Evolutionary conservation across 35 echinoderm and acorn worm genomes (phyloP), one percentile per base, ranked within the genome.

Genomic region (Chiridota heheva): DNA sequence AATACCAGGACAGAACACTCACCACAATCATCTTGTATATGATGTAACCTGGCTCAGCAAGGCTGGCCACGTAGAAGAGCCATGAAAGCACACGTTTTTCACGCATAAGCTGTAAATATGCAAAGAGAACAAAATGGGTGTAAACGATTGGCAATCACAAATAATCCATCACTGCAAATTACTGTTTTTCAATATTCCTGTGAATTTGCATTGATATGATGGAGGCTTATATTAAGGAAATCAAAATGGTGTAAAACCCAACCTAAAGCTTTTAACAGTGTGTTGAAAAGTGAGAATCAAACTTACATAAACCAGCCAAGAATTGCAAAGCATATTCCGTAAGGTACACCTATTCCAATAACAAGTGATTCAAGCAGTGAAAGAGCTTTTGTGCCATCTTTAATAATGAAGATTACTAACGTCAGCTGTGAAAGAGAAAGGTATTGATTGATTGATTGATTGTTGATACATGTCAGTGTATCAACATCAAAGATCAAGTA

Each of bases 391-490:
- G 59, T 6, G 12, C 44, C 42, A 26, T 80, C 68, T 16, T 78
- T 80, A 62, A 92, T 30, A 5, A 92, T 46, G 16, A 92, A 55
- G 59, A 92, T 78, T 6, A 92, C 82, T 35, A 92, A 73, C 45
- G 75, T 86, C 31, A 92, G 55, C 90, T 92, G 39, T 36, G 34
- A 43, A 27, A 46, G 0, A 39, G 59, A 4, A 36, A 80, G 20
- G 63, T 22, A 66, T n/a, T n/a, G n/a, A n/a, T n/a, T n/a, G n/a
- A n/a, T n/a, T n/a, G n/a, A n/a, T n/a, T n/a, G n/a, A n/a, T n/a
- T n/a, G n/a, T n/a, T n/a, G n/a, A n/a, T n/a, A n/a, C n/a, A n/a
- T n/a, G n/a, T n/a, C n/a, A n/a, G n/a, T n/a, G n/a, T n/a, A n/a
- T n/a, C n/a, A n/a, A n/a, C n/a, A n/a, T n/a, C n/a, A n/a, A n/a